phyloP scores from a whole-genome alignment of 2,113 vertebrate genomes.

The Cygnus atratus region DNA sequence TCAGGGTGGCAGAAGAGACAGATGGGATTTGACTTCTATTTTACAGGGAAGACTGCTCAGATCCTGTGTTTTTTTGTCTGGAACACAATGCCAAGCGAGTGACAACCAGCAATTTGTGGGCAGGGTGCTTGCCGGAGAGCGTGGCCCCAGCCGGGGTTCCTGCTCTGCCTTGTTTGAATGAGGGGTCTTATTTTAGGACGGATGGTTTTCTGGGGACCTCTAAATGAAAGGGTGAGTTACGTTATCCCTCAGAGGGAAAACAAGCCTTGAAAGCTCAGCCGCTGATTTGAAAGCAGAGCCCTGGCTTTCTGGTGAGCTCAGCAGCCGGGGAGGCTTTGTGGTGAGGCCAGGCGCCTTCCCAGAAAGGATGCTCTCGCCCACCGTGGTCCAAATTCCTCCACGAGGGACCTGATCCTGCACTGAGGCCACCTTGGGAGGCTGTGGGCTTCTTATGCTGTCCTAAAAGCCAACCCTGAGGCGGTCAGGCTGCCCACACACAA shows the following conservation, averaged over 20 bases:
- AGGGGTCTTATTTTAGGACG: neutral
- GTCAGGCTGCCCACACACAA: neutral
- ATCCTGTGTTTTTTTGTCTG: neutral
- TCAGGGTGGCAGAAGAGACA: neutral
- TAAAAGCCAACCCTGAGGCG: neutral
- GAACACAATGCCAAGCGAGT: rapidly evolving
- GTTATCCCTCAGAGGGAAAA: neutral
- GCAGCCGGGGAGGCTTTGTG: neutral
- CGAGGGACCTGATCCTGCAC: neutral
- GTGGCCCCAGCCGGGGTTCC: neutral
- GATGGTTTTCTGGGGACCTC: neutral
- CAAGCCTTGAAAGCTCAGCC: neutral
- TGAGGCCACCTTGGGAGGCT: neutral
- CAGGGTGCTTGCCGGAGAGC: neutral
- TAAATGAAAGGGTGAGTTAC: neutral
- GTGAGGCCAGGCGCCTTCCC: neutral
- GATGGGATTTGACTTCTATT: neutral
- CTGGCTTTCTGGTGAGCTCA: neutral
- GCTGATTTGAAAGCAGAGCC: neutral
- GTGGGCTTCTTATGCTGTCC: neutral
- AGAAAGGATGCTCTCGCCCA: neutral
- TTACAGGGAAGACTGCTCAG: neutral
- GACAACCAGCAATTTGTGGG: conserved; percentile 20
- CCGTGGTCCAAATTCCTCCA: rapidly evolving
- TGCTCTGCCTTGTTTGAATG: neutral